Base-by-base conservation (phyloP, 2,113 vertebrate species). In the Ophthalmolycus amberensis region DNA sequence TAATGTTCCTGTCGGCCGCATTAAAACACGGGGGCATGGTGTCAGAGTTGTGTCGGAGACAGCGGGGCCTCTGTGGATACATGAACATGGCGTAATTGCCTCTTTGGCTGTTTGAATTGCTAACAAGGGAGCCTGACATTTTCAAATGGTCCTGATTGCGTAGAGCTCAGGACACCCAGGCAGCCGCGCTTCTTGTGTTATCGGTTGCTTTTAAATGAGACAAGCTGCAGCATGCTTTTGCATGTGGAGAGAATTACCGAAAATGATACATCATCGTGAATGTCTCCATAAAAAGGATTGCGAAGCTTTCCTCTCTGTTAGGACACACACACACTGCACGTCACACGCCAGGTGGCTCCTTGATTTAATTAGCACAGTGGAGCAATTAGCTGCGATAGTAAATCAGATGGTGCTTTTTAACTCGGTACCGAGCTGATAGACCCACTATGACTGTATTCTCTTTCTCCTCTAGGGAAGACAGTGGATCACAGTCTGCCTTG, bases 101-200 rank as follows among this genome's bases (percentile, higher is more conserved):
- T 80, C 86, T 50, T 79, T 89, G 95, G 94, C 91, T 89, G 91
- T 95, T 95, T 95, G 93, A 96, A 97, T 96, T 93, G 95, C 95
- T 96, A 96, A 97, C 94, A 90, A 96, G 96, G 79, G 80, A 94
- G 93, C 90, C 94, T 93, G 95, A 96, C 96, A 95, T 96, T 96
- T 96, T 94, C 93, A 94, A 94, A 96, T 88, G 77, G 79, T 91
- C 93, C 90, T 88, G 89, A 91, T 95, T 94, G 93, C 88, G 75
- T 87, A 85, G 94, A 92, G 93, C 91, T 92, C 89, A 77, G 91
- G 92, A 95, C 95, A 94, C 25, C 37, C 44, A 29, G 59, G 78
- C 71, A 15, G 79, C 46, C 40, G 1, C 58, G 62, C 34, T 46
- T 77, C 71, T 76, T 66, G 25, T 77, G 80, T 81, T 29, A 80